Conservation (phyloP, 1,140 invertebrate genomes). For the Drosophila pectinifera region DNA sequence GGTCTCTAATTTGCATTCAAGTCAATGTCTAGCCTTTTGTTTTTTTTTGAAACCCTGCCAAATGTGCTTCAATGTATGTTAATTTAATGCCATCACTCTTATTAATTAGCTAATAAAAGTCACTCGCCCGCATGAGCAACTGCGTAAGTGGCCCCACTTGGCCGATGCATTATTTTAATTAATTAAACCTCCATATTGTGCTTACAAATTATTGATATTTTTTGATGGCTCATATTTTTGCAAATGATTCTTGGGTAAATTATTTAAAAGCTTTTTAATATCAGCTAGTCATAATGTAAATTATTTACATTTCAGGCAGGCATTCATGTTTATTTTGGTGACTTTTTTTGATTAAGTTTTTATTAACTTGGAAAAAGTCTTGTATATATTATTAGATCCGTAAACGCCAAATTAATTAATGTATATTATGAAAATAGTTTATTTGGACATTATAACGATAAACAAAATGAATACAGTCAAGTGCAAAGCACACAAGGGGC, state of each 20-base stretch:
- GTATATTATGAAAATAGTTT: no score
- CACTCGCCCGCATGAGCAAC: conserved; percentile 26
- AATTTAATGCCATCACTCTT: conserved; percentile 25
- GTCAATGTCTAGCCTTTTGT: conserved; percentile 22
- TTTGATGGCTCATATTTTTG: neutral
- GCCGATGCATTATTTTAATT: conserved; percentile 30
- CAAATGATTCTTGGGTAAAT: neutral
- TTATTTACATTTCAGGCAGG: neutral
- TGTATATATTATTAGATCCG: no score
- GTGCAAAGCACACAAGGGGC: no score
- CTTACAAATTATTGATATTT: neutral
- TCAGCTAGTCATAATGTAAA: neutral
- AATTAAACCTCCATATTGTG: conserved; percentile 17
- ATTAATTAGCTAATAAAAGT: conserved; percentile 56
- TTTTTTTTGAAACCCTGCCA: conserved; percentile 39
- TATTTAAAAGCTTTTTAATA: neutral
- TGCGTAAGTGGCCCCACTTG: conserved; percentile 30
- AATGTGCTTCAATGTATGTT: conserved; percentile 34
- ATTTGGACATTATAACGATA: no score
- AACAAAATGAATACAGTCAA: no score
- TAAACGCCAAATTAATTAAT: no score
- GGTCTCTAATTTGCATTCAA: conserved; percentile 15
- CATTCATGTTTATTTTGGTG: no score
- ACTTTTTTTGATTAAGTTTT: no score
- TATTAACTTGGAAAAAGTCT: no score